Conservation (phyloP, 2,113 vertebrate species). For the Odontophorus gujanensis region DNA sequence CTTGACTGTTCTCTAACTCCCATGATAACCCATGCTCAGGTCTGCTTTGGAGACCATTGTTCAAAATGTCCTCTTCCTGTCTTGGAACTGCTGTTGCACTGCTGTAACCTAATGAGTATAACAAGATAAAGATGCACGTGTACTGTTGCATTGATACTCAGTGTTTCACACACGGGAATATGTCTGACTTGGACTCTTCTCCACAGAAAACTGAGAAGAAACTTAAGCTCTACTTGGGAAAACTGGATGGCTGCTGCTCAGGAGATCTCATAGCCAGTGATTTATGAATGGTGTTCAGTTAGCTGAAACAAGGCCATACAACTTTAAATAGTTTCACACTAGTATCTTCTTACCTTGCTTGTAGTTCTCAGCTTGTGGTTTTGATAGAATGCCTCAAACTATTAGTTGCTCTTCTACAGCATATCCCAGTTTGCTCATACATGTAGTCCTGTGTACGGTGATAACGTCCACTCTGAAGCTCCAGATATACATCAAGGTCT, state of each 20-base stretch:
- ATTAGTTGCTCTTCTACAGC: background rate
- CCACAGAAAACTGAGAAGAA: background rate
- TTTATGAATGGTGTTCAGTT: background rate
- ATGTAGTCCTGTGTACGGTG: background rate
- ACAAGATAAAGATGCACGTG: background rate
- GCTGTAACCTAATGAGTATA: background rate
- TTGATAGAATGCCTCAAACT: background rate
- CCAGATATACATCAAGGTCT: background rate
- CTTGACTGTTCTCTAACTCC: background rate
- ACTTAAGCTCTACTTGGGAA: background rate
- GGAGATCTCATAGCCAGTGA: background rate
- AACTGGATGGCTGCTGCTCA: background rate
- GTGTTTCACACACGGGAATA: background rate
- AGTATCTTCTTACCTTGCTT: background rate
- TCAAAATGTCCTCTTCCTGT: background rate
- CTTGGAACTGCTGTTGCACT: background rate
- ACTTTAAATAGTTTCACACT: background rate
- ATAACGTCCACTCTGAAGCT: background rate
- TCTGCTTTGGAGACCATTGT: background rate
- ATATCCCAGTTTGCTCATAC: background rate
- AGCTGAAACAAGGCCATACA: background rate
- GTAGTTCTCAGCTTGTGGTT: background rate
- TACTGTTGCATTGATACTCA: background rate
- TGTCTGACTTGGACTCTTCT: background rate
- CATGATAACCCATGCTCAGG: background rate